These are phyloP conservation scores for Drosophila leontia DNA, from an alignment of 1,140 invertebrate genomes.

Conservation along the genomic window DNA sequence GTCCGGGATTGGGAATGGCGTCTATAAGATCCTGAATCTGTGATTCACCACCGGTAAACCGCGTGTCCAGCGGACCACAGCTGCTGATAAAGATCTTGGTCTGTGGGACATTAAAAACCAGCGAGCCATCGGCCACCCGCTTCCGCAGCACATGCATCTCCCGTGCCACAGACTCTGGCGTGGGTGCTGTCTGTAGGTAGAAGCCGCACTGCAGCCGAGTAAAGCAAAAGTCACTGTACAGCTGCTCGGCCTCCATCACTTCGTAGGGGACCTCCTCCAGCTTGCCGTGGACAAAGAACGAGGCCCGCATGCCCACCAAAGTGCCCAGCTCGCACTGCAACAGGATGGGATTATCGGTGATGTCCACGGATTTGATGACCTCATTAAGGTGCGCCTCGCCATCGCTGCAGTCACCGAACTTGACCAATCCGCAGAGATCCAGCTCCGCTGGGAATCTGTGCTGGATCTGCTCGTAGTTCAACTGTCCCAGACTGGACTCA, in stretches of 20 bases:
- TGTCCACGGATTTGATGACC: conserved; percentile 90
- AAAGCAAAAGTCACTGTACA: conserved; percentile 89
- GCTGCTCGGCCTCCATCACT: conserved; percentile 87
- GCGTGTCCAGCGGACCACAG: conserved; percentile 54
- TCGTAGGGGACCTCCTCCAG: conserved; percentile 88
- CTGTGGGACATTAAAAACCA: conserved; percentile 73
- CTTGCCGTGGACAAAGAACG: conserved; percentile 90
- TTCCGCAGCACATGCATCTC: conserved; percentile 87
- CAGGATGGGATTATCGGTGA: conserved; percentile 91
- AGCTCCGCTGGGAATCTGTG: conserved; percentile 90
- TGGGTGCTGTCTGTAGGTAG: conserved; percentile 86
- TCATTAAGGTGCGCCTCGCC: conserved; percentile 87
- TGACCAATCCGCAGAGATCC: conserved; percentile 90
- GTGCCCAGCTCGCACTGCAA: conserved; percentile 87
- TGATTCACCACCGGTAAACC: conserved; percentile 63
- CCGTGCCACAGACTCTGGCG: conserved; percentile 86
- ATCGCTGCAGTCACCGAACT: conserved; percentile 86
- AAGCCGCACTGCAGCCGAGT: conserved; percentile 87
- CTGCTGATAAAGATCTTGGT: conserved; percentile 75
- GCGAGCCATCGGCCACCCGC: conserved; percentile 85
- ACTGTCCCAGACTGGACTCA: conserved; percentile 86
- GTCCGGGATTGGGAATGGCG: conserved; percentile 45
- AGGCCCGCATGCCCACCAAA: conserved; percentile 87
- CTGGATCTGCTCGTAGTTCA: conserved; percentile 87
- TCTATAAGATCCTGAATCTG: conserved; percentile 62